Evolutionary conservation across 23 tunicate species (phyloP).

Genomic region (Halocynthia roretzi): DNA sequence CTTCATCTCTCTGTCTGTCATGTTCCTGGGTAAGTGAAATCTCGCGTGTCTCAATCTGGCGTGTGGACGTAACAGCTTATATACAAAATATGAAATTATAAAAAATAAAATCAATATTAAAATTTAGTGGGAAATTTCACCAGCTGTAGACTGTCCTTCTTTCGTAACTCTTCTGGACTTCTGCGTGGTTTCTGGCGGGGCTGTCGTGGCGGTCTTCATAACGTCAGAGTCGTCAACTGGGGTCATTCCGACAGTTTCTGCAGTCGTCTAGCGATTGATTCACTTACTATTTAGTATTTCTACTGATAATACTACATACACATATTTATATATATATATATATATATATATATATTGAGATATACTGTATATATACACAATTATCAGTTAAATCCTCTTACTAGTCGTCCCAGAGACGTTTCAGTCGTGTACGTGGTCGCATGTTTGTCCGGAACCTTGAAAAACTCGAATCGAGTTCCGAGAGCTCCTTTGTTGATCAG

Average conservation of each 20-base stretch:
- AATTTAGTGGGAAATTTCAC: background rate
- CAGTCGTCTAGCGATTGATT: constrained; percentile 46
- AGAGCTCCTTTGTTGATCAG: constrained; percentile 81
- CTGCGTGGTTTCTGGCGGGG: constrained; percentile 30
- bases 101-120: too few relatives aligned
- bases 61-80: constrained; percentile 1
- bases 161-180: constrained; percentile 25
- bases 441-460: constrained; percentile 74
- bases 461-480: constrained; percentile 70
- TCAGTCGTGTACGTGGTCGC: constrained; percentile 63
- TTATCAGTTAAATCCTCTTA: constrained; percentile 20
- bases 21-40: background rate
- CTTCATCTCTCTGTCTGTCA: too few relatives aligned
- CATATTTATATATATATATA: background rate
- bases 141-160: constrained; percentile 21
- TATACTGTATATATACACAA: background rate
- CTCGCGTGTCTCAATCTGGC: background rate
- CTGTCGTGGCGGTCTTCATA: constrained; percentile 33
- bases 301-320: background rate
- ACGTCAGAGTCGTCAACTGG: constrained; percentile 51
- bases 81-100: background rate
- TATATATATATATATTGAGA: background rate
- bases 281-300: background rate
- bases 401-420: constrained; percentile 86
- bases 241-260: constrained; percentile 45